phyloP scores from a whole-genome alignment of 2,797 vertebrate genomes.

The Alca torda region DNA sequence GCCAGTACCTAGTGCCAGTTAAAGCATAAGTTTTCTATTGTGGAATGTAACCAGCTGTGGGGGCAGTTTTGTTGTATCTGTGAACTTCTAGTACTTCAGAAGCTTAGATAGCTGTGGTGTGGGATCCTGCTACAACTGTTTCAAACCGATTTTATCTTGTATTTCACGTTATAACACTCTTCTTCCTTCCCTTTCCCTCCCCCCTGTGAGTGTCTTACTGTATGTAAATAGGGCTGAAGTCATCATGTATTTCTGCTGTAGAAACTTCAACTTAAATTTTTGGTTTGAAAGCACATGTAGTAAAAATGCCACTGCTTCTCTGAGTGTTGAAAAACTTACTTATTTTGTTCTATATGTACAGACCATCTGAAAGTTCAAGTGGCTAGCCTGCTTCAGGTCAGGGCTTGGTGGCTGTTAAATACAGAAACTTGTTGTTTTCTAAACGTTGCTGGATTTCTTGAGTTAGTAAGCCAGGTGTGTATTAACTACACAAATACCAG shows the following conservation, averaged over 20 bases:
- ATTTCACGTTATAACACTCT: accelerated
- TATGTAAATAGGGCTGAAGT: background rate
- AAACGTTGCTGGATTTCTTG: background rate
- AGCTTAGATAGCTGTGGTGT: background rate
- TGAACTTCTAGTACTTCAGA: background rate
- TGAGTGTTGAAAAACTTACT: accelerated
- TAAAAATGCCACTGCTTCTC: background rate
- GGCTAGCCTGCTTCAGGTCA: background rate
- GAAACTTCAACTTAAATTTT: background rate
- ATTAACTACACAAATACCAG: background rate
- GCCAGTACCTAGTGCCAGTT: background rate
- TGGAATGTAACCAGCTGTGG: background rate
- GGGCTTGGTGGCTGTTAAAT: background rate
- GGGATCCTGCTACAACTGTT: background rate
- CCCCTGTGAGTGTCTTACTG: accelerated
- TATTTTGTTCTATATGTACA: background rate
- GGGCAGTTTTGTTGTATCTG: background rate
- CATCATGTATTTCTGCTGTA: background rate
- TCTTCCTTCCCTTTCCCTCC: accelerated
- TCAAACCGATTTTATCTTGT: background rate
- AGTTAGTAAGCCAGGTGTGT: background rate
- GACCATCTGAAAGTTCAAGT: background rate
- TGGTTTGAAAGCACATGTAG: background rate
- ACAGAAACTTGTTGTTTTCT: background rate
- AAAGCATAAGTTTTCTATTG: background rate